Conservation (phyloP, 92 coral and sea anemone species). For the Hydrozoanthus gracilis region DNA sequence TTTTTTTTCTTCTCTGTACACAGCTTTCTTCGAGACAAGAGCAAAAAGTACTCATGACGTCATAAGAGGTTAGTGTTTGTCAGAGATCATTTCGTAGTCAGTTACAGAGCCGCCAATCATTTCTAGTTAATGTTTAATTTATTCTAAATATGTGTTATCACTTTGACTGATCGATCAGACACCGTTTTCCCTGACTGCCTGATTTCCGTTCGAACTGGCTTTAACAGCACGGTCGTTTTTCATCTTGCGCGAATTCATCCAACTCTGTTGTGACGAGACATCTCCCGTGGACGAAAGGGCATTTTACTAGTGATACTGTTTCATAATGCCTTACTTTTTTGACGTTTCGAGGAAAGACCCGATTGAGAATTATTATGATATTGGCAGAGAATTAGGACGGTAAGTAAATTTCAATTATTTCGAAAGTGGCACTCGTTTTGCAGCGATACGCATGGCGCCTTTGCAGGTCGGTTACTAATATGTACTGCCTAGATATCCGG, state of each 20-base stretch:
- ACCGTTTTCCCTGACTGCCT: slow-evolving; percentile 5
- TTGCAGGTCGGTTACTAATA: neutral
- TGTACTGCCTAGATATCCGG: slow-evolving; percentile 21
- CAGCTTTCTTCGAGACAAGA: neutral
- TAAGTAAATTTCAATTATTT: slow-evolving; percentile 16
- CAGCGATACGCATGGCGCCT: slow-evolving; percentile 26
- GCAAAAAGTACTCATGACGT: slow-evolving; percentile 52
- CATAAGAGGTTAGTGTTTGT: slow-evolving; percentile 28
- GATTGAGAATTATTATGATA: slow-evolving; percentile 74
- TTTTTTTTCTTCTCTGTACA: neutral
- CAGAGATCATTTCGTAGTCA: neutral
- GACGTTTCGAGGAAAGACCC: slow-evolving; percentile 85
- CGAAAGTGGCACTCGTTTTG: neutral
- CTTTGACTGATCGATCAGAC: slow-evolving; percentile 45
- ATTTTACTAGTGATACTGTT: neutral
- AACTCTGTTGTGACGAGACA: neutral
- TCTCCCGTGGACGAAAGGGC: neutral
- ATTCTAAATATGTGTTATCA: slow-evolving; percentile 69
- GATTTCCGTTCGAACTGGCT: slow-evolving; percentile 15
- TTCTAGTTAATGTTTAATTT: slow-evolving; percentile 81
- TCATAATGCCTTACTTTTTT: slow-evolving; percentile 69
- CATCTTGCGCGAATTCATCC: neutral
- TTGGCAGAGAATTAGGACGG: slow-evolving; percentile 86
- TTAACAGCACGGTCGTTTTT: neutral
- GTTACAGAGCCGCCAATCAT: slow-evolving; percentile 7